A percentile compares a stretch with the other conserved stretches of the same genome.
Conservation (phyloP, 2,888 invertebrate species). For the Crepidodera aurea region DNA sequence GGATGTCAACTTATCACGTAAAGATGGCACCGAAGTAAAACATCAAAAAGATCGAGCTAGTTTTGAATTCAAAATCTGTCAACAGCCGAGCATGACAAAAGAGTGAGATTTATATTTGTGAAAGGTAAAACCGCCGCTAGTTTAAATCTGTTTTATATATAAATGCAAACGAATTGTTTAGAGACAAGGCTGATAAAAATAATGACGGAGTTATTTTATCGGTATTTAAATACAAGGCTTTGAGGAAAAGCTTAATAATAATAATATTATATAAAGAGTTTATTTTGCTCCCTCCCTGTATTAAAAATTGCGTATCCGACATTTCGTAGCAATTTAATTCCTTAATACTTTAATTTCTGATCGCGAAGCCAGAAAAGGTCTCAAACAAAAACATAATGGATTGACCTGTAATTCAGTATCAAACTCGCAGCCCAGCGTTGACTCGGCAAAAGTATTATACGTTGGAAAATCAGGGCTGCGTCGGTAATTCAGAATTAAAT, state of each 20-base stretch:
- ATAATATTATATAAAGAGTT: no score
- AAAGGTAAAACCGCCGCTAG: constrained; percentile 15
- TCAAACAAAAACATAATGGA: neutral
- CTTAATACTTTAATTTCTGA: no score
- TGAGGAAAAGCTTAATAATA: no score
- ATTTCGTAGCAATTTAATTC: no score
- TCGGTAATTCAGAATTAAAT: constrained; percentile 19
- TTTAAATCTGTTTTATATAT: constrained; percentile 12
- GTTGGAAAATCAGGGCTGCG: neutral
- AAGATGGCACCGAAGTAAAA: constrained; percentile 20
- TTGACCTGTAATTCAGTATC: neutral
- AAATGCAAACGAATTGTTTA: neutral
- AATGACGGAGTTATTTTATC: neutral
- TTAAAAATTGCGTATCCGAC: no score
- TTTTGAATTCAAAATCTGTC: constrained; percentile 24
- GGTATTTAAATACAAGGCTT: neutral
- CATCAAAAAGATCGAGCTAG: constrained; percentile 20
- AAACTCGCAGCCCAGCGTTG: neutral
- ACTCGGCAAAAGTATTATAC: neutral
- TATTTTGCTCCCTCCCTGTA: no score
- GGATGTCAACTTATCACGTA: constrained; percentile 19
- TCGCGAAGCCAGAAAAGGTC: neutral
- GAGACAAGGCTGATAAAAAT: constrained; percentile 1
- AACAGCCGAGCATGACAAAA: constrained; percentile 17
- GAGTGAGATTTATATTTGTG: constrained; percentile 14